phyloP scores from a whole-genome alignment of 2,113 vertebrate genomes.

The Lichenostomus cassidix region DNA sequence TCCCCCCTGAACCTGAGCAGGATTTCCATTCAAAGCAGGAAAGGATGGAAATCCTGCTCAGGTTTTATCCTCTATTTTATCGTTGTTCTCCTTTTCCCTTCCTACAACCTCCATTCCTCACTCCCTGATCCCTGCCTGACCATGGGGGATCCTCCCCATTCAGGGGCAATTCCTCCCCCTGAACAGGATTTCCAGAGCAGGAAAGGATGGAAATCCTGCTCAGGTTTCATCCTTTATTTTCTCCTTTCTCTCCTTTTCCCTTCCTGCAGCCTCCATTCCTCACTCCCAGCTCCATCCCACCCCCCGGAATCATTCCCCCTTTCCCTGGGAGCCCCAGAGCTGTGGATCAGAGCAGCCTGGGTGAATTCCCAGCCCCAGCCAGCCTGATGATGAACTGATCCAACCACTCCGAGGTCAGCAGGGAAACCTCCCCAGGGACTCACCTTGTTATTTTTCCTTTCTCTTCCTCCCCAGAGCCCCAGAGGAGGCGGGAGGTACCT shows the following conservation, averaged over 20 bases:
- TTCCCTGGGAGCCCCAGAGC: not conserved
- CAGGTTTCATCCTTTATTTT: too few relatives aligned
- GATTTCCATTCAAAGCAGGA: too few relatives aligned
- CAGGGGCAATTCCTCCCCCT: not conserved
- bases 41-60: too few relatives aligned
- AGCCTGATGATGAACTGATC: constrained; percentile 30
- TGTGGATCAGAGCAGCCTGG: not conserved
- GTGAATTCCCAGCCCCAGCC: not conserved
- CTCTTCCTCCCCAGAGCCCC: constrained; percentile 5
- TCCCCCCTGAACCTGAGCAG: too few relatives aligned
- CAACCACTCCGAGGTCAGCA: not conserved
- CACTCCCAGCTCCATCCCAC: not conserved
- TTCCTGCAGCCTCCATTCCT: not conserved
- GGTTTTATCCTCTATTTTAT: too few relatives aligned
- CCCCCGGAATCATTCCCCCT: not conserved
- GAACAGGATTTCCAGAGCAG: too few relatives aligned
- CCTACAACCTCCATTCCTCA: not conserved
- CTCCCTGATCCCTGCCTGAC: not conserved
- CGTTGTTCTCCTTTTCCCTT: not conserved
- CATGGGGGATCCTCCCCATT: not conserved
- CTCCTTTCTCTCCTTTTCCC: not conserved
- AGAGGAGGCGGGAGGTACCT: not conserved
- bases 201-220: too few relatives aligned
- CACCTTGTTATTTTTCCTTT: constrained; percentile 43
- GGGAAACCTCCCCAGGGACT: constrained; percentile 18